Percentiles rank a stretch among this genome's conserved stretches.
These are phyloP conservation scores for Chloropsis cyanopogon DNA, from an alignment of 2,113 vertebrate species.

Conservation along the genomic window DNA sequence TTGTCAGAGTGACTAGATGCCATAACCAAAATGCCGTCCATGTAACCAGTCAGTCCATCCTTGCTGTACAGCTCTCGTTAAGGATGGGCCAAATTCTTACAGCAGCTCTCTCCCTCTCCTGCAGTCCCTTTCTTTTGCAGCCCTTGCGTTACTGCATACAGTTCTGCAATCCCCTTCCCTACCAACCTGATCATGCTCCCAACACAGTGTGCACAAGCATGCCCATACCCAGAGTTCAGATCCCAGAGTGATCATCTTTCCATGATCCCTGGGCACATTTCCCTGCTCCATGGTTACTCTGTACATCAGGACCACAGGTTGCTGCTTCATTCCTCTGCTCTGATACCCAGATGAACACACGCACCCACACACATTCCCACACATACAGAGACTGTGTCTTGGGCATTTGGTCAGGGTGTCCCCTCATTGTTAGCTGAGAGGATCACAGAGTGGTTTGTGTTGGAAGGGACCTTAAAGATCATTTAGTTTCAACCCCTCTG, in stretches of 20 bases:
- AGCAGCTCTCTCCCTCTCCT: not conserved
- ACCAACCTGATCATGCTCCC: not conserved
- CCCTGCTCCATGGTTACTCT: not conserved
- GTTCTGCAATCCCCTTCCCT: not conserved
- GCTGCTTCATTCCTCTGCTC: not conserved
- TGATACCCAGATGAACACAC: not conserved
- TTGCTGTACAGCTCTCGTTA: not conserved
- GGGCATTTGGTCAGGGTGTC: rapidly evolving
- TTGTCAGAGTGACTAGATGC: not conserved
- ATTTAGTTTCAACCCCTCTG: not conserved
- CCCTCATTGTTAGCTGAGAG: not conserved
- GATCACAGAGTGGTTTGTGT: not conserved
- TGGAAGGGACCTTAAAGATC: not conserved
- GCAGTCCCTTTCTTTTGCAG: not conserved
- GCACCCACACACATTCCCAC: not conserved
- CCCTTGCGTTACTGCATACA: not conserved
- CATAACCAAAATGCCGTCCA: not conserved
- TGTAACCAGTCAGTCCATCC: not conserved
- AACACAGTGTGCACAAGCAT: not conserved
- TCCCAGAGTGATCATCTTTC: not conserved
- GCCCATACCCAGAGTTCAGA: not conserved
- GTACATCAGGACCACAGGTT: not conserved
- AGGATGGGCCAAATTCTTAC: not conserved
- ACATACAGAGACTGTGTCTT: too few species aligned
- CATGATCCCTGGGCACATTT: not conserved